These are phyloP conservation scores for Odontesthes bonariensis DNA, from an alignment of 2,113 vertebrate genomes.

Conservation along the genomic window DNA sequence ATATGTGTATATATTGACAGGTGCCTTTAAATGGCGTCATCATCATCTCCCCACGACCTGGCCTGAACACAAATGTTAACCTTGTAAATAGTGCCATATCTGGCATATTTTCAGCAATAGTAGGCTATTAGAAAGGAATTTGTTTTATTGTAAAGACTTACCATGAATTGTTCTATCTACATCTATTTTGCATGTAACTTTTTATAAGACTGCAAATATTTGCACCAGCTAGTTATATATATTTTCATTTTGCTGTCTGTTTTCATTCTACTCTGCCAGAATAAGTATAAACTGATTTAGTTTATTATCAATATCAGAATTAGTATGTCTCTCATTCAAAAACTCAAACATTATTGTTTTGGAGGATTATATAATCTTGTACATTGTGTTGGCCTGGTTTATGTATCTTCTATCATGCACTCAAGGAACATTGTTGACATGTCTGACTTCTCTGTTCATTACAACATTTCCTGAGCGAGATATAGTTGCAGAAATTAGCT, in stretches of 20 bases:
- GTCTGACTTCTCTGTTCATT: neutral
- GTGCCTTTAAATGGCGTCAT: neutral
- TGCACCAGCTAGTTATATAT: neutral
- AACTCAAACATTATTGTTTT: neutral
- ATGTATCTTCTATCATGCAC: neutral
- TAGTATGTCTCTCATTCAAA: neutral
- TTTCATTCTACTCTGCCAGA: neutral
- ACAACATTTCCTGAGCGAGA: neutral
- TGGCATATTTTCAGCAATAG: neutral
- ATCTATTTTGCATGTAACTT: neutral
- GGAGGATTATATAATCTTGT: neutral
- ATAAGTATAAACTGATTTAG: neutral
- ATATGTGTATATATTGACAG: neutral
- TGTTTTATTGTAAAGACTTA: no score
- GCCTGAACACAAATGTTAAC: neutral
- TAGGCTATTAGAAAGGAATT: no score
- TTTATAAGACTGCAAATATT: neutral
- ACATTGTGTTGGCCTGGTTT: neutral
- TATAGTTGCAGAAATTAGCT: neutral
- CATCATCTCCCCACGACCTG: neutral
- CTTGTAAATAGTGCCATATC: neutral
- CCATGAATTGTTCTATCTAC: neutral
- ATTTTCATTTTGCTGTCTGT: neutral
- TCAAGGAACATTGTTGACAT: conserved; percentile 3
- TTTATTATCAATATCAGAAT: no score